Conservation (phyloP, 2,113 vertebrate genomes). For the Lepus europaeus region DNA sequence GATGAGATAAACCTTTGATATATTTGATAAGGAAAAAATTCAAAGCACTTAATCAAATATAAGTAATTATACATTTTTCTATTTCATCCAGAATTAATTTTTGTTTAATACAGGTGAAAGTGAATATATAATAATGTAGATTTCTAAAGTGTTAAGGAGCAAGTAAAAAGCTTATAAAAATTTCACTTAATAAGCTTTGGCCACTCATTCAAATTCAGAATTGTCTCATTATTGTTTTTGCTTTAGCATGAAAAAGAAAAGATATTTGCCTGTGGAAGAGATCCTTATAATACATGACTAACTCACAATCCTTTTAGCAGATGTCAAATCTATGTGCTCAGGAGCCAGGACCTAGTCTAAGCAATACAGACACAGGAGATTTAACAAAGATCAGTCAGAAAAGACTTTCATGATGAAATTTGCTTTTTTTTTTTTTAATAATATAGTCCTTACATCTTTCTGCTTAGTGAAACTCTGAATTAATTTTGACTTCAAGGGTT, state of each 20-base stretch:
- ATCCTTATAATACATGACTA: neutral
- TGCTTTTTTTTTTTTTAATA: neutral
- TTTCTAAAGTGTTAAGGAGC: conserved; percentile 8
- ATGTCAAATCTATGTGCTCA: neutral
- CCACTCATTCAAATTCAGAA: conserved; percentile 41
- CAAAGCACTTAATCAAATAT: conserved; percentile 54
- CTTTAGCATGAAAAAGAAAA: neutral
- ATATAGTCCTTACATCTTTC: neutral
- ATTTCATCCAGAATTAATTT: conserved; percentile 61
- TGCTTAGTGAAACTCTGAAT: neutral
- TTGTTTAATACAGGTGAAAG: conserved; percentile 69
- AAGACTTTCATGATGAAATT: neutral
- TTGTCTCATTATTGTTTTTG: conserved; percentile 4
- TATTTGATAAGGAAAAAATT: conserved; percentile 15
- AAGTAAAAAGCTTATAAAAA: conserved; percentile 4
- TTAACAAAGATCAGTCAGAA: neutral
- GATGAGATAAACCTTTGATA: conserved; percentile 68
- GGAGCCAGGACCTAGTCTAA: neutral
- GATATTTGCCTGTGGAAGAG: neutral
- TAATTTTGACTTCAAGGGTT: neutral
- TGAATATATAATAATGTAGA: conserved; percentile 67
- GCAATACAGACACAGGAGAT: neutral
- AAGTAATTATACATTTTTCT: conserved; percentile 56
- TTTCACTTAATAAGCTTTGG: conserved; percentile 42
- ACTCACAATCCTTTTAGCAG: neutral